A percentile compares a stretch with the other conserved stretches of the same genome.
These are phyloP conservation scores for Cheilosia scutellata DNA, from an alignment of 2,888 invertebrate species.

Conservation along the genomic window DNA sequence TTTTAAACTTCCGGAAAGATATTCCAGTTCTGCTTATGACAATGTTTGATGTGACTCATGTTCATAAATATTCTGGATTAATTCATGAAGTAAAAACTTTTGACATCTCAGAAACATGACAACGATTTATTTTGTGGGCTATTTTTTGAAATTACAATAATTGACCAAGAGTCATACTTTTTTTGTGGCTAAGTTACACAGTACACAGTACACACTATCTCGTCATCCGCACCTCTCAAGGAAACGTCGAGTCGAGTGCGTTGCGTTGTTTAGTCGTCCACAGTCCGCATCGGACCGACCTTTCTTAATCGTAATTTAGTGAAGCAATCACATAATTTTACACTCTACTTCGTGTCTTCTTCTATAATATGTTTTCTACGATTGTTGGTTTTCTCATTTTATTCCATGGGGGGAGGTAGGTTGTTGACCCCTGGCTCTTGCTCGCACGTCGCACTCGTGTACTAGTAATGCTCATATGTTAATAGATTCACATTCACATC, in stretches of 20 bases:
- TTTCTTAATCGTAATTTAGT: constrained; percentile 76
- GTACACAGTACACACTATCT: no score
- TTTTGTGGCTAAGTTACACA: background rate
- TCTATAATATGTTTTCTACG: constrained; percentile 60
- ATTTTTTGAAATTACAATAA: background rate
- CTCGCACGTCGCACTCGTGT: constrained; percentile 45
- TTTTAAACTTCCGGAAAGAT: background rate
- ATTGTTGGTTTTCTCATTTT: constrained; percentile 56
- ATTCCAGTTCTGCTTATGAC: background rate
- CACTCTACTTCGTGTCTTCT: constrained; percentile 76
- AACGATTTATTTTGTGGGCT: background rate
- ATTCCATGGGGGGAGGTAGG: constrained; percentile 44
- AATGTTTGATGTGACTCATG: background rate
- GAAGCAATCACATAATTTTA: constrained; percentile 76
- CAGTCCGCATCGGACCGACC: constrained; percentile 41
- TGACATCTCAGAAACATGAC: background rate
- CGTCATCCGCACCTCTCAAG: no score
- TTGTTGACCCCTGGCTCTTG: constrained; percentile 57
- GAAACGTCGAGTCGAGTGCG: background rate
- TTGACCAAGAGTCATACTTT: background rate
- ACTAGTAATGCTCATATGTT: constrained; percentile 42
- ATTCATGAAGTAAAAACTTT: background rate
- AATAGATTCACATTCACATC: constrained; percentile 59
- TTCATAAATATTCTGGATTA: background rate
- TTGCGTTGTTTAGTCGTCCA: background rate